Percentiles rank a stretch among this genome's conserved stretches.
These are phyloP conservation scores for Caenorhabditis doughertyi DNA, from an alignment of 2,888 invertebrate species.

Conservation along the genomic window DNA sequence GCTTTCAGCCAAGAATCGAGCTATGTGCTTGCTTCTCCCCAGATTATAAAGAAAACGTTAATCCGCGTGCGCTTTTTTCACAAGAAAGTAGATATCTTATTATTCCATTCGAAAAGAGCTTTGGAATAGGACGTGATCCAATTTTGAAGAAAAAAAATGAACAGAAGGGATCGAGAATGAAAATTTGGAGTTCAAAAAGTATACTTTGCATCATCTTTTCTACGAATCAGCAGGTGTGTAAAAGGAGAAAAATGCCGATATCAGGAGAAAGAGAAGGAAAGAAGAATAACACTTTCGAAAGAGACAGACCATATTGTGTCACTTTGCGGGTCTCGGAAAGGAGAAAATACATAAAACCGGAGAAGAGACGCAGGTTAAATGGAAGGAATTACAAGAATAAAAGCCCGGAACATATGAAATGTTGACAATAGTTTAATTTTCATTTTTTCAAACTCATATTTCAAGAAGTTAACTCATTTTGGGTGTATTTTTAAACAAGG, in stretches of 20 bases:
- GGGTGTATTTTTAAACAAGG: too few species aligned
- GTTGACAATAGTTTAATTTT: too few species aligned
- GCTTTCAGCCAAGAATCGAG: neutral
- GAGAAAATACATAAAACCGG: neutral
- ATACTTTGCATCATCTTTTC: too few species aligned
- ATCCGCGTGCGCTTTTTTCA: conserved; percentile 7
- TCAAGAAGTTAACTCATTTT: too few species aligned
- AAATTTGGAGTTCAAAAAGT: too few species aligned
- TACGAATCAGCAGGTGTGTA: too few species aligned
- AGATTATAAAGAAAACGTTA: neutral
- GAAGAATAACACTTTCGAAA: neutral
- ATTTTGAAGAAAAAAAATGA: too few species aligned
- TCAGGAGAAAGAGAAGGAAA: neutral
- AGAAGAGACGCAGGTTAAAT: conserved; percentile 15
- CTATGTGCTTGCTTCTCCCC: neutral
- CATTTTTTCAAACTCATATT: too few species aligned
- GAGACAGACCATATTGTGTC: conserved; percentile 30
- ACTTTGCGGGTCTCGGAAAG: conserved; percentile 4
- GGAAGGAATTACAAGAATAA: neutral
- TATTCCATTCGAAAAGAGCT: neutral
- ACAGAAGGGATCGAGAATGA: too few species aligned
- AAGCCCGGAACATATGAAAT: conserved; percentile 3
- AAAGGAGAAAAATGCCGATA: neutral
- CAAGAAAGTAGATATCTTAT: neutral
- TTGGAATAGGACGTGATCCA: too few species aligned